A percentile compares a stretch with the other conserved stretches of the same genome.
Conservation (phyloP, 2,888 invertebrate species). For the Acleris literana region DNA sequence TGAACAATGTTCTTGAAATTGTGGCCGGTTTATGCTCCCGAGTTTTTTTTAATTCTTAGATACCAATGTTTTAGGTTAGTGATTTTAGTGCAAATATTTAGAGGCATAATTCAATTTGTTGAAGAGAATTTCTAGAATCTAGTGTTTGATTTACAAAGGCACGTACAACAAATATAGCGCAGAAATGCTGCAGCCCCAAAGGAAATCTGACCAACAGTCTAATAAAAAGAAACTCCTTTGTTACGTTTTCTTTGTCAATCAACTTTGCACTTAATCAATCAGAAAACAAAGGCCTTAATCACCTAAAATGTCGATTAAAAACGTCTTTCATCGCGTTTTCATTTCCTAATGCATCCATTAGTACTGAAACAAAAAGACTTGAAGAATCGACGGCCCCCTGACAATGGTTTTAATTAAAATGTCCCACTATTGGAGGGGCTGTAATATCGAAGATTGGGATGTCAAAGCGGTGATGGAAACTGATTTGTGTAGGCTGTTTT, state of each 20-base stretch:
- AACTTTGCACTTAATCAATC: conserved; percentile 33
- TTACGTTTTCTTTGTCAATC: not conserved
- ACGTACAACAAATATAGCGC: not conserved
- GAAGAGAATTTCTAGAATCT: too few species aligned
- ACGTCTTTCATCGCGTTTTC: conserved; percentile 41
- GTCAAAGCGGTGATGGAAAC: conserved; percentile 35
- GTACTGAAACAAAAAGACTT: conserved; percentile 60
- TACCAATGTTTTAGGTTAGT: too few species aligned
- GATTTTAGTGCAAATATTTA: too few species aligned
- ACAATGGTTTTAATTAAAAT: conserved; percentile 79
- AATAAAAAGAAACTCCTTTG: too few species aligned
- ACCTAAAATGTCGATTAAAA: conserved; percentile 41
- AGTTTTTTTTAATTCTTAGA: too few species aligned
- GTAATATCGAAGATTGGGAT: conserved; percentile 40
- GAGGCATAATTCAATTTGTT: too few species aligned
- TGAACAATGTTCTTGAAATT: too few species aligned
- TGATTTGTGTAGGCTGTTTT: conserved; percentile 11
- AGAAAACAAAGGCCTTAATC: conserved; percentile 40
- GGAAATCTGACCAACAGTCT: too few species aligned
- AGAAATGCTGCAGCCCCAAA: too few species aligned
- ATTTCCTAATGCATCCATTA: conserved; percentile 67
- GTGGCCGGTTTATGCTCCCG: too few species aligned
- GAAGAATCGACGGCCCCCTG: conserved; percentile 62
- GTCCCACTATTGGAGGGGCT: conserved; percentile 66
- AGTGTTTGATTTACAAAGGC: not conserved